Evolutionary conservation across 2,797 vertebrate genomes (phyloP).

Genomic region (Microctenopoma lineatum): DNA sequence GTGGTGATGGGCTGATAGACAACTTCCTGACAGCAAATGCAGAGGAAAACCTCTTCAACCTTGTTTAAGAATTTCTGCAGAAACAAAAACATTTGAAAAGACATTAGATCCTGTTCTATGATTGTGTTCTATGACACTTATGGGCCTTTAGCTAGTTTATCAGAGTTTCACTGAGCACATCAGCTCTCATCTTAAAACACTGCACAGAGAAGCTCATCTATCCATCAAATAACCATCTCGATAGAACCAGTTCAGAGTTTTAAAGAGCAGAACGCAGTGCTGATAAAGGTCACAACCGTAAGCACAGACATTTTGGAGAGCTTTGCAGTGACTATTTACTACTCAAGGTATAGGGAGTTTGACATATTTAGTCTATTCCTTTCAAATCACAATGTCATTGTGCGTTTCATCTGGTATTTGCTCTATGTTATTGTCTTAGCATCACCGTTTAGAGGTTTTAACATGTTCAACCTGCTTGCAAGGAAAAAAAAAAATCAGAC

Average conservation of each 20-base stretch:
- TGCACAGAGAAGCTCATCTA: background rate
- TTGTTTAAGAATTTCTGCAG: constrained; percentile 92
- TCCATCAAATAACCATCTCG: background rate
- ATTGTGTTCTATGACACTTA: background rate
- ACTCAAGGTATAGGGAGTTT: background rate
- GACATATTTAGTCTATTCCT: too few species aligned
- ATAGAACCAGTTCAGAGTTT: background rate
- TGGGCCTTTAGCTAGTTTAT: background rate
- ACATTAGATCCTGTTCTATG: background rate
- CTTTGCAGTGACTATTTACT: background rate
- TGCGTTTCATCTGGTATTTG: too few species aligned
- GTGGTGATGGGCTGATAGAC: constrained; percentile 94
- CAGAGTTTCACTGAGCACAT: background rate
- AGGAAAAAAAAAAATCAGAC: too few species aligned
- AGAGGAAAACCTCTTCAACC: constrained; percentile 94
- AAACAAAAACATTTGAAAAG: constrained; percentile 3
- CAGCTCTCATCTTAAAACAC: background rate
- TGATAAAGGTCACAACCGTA: background rate
- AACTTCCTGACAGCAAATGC: constrained; percentile 98
- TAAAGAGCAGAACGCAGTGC: background rate
- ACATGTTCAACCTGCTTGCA: background rate
- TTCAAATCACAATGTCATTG: too few species aligned
- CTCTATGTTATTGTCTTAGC: background rate
- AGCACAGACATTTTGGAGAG: background rate
- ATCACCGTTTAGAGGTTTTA: background rate